Percentiles rank a stretch among this genome's conserved stretches.
Evolutionary conservation across 1,140 invertebrate genomes (phyloP).

Genomic region (Drosophila nikananu): DNA sequence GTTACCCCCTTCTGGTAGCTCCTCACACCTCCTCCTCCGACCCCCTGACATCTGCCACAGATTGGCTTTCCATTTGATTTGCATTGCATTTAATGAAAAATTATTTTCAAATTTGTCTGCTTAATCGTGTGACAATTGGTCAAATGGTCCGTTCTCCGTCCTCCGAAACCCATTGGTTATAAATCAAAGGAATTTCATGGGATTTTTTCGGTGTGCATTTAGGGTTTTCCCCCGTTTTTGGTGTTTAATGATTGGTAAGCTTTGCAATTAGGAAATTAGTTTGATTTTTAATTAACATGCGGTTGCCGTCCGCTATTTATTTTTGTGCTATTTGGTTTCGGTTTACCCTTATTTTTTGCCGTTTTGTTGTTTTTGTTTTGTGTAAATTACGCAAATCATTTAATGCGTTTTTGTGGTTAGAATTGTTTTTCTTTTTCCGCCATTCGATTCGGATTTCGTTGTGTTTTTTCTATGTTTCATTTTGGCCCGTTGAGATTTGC

Average conservation of each 20-base stretch:
- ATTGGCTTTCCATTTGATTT: conserved; percentile 77
- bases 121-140: conserved; percentile 82
- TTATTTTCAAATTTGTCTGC: conserved; percentile 84
- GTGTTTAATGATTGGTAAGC: conserved; percentile 79
- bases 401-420: conserved; percentile 81
- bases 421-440: conserved; percentile 63
- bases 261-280: conserved; percentile 84
- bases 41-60: conserved; percentile 60
- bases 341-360: conserved; percentile 29
- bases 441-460: conserved; percentile 8
- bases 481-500: conserved; percentile 64
- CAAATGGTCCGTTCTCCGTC: conserved; percentile 45
- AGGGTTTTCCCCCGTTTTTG: conserved; percentile 38
- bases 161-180: conserved; percentile 38
- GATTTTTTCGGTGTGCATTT: conserved; percentile 29
- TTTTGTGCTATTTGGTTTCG: conserved; percentile 46
- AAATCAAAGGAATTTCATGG: conserved; percentile 69
- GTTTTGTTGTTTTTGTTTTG: conserved; percentile 59
- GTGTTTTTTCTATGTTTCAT: conserved; percentile 30
- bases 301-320: conserved; percentile 63
- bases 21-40: not conserved
- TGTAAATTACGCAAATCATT: conserved; percentile 75
- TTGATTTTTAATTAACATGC: conserved; percentile 84
- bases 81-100: conserved; percentile 83
- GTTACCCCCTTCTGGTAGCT: conserved; percentile 11